Conservation (phyloP, 2,888 invertebrate genomes). For the Gasteruption jaculator region DNA sequence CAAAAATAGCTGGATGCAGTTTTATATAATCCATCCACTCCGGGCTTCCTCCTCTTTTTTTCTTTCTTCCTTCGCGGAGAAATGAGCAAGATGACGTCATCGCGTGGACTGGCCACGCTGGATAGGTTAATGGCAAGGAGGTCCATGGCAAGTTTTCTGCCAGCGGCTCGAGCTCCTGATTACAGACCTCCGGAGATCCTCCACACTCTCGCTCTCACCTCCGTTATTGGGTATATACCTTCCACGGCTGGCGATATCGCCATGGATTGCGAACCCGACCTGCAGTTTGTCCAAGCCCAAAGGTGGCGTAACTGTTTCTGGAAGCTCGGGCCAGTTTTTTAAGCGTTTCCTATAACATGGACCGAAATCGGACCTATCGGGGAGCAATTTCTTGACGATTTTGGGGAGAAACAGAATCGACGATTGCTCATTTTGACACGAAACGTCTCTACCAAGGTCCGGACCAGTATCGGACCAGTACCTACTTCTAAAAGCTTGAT, state of each 20-base stretch:
- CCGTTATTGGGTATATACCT: constrained; percentile 34
- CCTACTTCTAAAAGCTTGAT: too few species aligned
- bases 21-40: too few species aligned
- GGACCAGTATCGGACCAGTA: too few species aligned
- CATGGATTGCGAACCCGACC: constrained; percentile 40
- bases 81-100: constrained; percentile 32
- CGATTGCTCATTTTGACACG: too few species aligned
- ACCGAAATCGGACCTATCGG: too few species aligned
- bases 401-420: too few species aligned
- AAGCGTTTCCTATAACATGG: too few species aligned
- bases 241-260: constrained; percentile 30
- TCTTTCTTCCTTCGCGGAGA: constrained; percentile 14
- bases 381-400: too few species aligned
- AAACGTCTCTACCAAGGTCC: too few species aligned
- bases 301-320: constrained; percentile 45
- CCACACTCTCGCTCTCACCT: constrained; percentile 50
- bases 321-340: too few species aligned
- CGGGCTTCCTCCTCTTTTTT: too few species aligned
- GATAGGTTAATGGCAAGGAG: constrained; percentile 47
- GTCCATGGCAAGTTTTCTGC: constrained; percentile 29
- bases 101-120: constrained; percentile 33
- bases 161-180: constrained; percentile 48
- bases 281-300: constrained; percentile 39
- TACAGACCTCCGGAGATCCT: constrained; percentile 48
- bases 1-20: too few species aligned